Conservation (phyloP, 1,140 invertebrate species). For the Sitodiplosis mosellana region DNA sequence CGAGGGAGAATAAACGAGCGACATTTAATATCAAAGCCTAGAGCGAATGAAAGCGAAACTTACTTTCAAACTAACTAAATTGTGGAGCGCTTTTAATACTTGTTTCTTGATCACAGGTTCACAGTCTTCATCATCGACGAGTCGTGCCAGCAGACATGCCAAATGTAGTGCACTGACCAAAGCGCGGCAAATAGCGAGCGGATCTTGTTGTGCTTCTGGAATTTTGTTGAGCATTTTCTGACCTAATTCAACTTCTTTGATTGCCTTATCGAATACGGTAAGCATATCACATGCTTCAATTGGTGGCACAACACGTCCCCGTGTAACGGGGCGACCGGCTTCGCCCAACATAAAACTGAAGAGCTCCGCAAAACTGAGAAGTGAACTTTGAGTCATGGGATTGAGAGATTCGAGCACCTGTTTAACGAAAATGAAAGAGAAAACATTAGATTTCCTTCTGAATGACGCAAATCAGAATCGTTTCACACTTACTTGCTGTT, state of each 20-base stretch:
- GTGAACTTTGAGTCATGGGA: slow-evolving; percentile 82
- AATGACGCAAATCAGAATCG: too few relatives aligned
- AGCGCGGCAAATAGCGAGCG: slow-evolving; percentile 59
- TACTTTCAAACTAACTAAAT: slow-evolving; percentile 59
- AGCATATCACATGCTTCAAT: slow-evolving; percentile 65
- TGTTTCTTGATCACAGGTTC: slow-evolving; percentile 30
- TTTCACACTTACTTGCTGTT: too few relatives aligned
- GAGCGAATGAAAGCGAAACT: slow-evolving; percentile 14
- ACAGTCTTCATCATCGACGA: slow-evolving; percentile 32
- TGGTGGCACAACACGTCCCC: slow-evolving; percentile 55
- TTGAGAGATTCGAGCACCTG: slow-evolving; percentile 83
- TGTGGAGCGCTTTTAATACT: slow-evolving; percentile 43
- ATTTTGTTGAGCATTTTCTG: slow-evolving; percentile 32
- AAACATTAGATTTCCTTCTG: too few relatives aligned
- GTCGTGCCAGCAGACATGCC: slow-evolving; percentile 51
- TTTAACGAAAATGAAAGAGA: too few relatives aligned
- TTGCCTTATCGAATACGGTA: slow-evolving; percentile 58
- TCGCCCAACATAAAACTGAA: slow-evolving; percentile 87
- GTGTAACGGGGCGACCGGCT: slow-evolving; percentile 41
- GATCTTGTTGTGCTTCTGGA: slow-evolving; percentile 44
- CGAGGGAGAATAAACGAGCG: not conserved
- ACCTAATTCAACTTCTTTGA: slow-evolving; percentile 44
- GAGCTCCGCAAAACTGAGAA: slow-evolving; percentile 85
- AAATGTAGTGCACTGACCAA: slow-evolving; percentile 73
- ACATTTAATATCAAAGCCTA: slow-evolving; percentile 1